A percentile compares a stretch with the other conserved stretches of the same genome.
Evolutionary conservation across 2,797 vertebrate species (phyloP).

Genomic region (Eospalax fontanierii): DNA sequence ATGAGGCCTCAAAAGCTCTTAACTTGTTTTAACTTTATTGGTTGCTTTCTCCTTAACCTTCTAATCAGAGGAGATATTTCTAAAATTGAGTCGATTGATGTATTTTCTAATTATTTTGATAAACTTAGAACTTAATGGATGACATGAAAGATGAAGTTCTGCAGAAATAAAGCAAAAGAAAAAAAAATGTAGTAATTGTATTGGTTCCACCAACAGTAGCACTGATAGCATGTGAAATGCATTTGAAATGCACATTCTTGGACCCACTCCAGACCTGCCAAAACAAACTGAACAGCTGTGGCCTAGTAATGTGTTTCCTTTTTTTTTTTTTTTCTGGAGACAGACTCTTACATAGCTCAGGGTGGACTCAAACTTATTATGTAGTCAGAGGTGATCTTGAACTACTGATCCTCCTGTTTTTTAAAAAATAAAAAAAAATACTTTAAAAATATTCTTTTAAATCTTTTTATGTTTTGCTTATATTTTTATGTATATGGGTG

Average conservation of each 20-base stretch:
- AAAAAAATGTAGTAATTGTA: neutral
- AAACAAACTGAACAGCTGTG: neutral
- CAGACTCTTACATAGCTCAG: neutral
- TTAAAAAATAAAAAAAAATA: no score
- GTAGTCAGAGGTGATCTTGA: neutral
- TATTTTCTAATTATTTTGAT: conserved; percentile 65
- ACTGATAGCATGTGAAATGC: neutral
- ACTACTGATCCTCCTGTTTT: neutral
- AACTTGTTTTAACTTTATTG: conserved; percentile 44
- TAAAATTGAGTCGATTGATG: conserved; percentile 56
- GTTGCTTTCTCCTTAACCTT: conserved; percentile 27
- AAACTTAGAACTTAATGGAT: conserved; percentile 25
- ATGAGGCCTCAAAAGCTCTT: conserved; percentile 23
- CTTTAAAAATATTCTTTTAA: no score
- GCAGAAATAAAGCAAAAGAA: conserved; percentile 22
- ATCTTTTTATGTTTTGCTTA: no score
- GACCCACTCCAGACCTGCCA: no score
- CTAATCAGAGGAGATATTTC: conserved; percentile 22
- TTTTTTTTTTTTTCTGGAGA: neutral
- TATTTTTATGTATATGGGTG: no score
- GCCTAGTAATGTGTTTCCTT: neutral
- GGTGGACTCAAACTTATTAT: neutral
- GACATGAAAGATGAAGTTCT: neutral
- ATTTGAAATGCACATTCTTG: no score
- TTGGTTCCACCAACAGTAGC: neutral